Evolutionary conservation across 2,888 invertebrate species (phyloP), one percentile per base, ranked within the genome.

Genomic region (Phymatocera aterrima): DNA sequence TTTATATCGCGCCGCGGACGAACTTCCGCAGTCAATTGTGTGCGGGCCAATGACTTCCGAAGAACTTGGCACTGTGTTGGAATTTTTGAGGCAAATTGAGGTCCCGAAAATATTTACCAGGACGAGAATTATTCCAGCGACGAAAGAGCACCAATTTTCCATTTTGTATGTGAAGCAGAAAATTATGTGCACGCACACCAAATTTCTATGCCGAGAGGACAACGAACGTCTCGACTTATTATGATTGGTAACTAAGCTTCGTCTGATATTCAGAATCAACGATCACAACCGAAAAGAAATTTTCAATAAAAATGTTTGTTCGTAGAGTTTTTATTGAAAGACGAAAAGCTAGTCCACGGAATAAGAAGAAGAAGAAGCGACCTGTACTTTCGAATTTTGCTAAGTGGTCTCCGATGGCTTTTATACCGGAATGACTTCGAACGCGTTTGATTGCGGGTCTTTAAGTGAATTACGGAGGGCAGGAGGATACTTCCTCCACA

Each of bases 401-500:
- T 46, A 24, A 15, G 24, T 21, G 12, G 8, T 46, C n/a, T 51
- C n/a, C 72, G 31, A 51, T 72, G 51, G 18, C 51, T 43, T 46
- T 51, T 6, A 60, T 3, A 31, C 31, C 51, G 51, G 72, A 72
- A 72, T 72, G 72, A 51, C 31, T 72, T 72, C 10, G 31, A 51
- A 31, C 21, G 18, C 37, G 72, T 34, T 72, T 3, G 51, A 51
- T 72, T 48, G 51, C 72, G 18, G 72, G 51, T 72, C 51, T 72
- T 72, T 72, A 72, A 72, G 51, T 51, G 34, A 72, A 51, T 51
- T 72, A 31, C 72, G 28, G 34, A 51, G 72, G 51, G 31, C 51
- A 43, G n/a, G 68, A 68, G 72, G 72, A 72, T 72, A 12, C 51
- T 34, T 28, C 18, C 72, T 34, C 0, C 18, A 6, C 72, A 31